Evolutionary conservation across 1,140 invertebrate genomes (phyloP).

Genomic region (Centruroides vittatus): DNA sequence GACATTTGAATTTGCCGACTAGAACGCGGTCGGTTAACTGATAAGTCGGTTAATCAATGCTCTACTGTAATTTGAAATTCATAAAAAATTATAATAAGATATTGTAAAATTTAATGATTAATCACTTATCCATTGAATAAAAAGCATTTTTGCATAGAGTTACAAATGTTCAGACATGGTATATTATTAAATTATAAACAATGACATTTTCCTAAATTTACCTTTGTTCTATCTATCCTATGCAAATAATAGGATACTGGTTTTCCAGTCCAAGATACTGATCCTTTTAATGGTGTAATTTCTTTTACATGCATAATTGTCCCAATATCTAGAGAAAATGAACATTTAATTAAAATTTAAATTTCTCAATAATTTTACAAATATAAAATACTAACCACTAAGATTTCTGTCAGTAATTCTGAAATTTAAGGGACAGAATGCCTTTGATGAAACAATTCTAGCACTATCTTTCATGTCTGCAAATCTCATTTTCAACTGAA

Average conservation of each 20-base stretch:
- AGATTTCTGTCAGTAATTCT: slow-evolving; percentile 83
- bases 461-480: slow-evolving; percentile 91
- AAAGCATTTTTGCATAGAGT: too few relatives aligned
- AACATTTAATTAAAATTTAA: too few relatives aligned
- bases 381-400: slow-evolving; percentile 35
- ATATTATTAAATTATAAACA: too few relatives aligned
- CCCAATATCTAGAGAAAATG: slow-evolving; percentile 63
- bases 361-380: too few relatives aligned
- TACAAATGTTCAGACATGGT: too few relatives aligned
- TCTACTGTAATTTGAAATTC: too few relatives aligned
- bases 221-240: slow-evolving; percentile 83
- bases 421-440: slow-evolving; percentile 95
- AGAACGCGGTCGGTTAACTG: too few relatives aligned
- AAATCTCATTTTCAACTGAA: slow-evolving; percentile 82
- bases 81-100: too few relatives aligned
- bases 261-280: slow-evolving; percentile 96
- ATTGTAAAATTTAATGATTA: too few relatives aligned
- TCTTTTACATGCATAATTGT: slow-evolving; percentile 97
- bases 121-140: too few relatives aligned
- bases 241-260: slow-evolving; percentile 96
- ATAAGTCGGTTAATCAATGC: too few relatives aligned
- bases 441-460: slow-evolving; percentile 94
- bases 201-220: neutral
- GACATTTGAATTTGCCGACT: too few relatives aligned
- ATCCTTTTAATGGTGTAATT: slow-evolving; percentile 83